Conservation (phyloP, 2,113 vertebrate genomes). For the Chroicocephalus ridibundus region DNA sequence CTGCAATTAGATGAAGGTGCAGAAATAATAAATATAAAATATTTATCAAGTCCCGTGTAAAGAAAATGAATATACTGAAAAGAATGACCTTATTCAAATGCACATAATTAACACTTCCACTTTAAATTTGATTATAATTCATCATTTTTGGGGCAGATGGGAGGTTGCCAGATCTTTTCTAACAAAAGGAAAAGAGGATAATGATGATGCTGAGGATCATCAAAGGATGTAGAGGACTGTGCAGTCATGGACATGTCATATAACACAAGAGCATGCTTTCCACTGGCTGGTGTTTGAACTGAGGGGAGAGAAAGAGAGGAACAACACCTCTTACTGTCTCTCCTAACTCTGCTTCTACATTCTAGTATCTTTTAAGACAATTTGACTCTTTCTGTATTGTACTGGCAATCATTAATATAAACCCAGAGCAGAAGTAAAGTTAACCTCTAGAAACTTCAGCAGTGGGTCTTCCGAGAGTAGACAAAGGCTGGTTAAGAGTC, state of each 20-base stretch:
- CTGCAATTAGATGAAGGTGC: background rate
- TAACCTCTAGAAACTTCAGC: background rate
- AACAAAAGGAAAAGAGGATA: background rate
- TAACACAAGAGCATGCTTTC: background rate
- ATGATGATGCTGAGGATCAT: background rate
- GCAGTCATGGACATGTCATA: background rate
- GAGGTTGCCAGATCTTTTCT: background rate
- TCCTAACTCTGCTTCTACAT: background rate
- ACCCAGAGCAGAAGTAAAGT: background rate
- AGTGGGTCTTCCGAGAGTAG: background rate
- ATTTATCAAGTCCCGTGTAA: background rate
- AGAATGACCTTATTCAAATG: background rate
- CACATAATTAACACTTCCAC: background rate
- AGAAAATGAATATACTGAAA: background rate
- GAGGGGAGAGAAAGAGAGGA: background rate
- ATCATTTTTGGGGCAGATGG: background rate
- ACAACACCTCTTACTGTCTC: background rate
- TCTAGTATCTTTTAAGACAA: background rate
- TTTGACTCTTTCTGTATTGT: background rate
- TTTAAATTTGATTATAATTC: background rate
- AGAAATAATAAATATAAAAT: constrained; percentile 32
- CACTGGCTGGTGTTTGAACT: background rate
- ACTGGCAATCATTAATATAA: background rate
- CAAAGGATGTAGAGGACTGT: background rate
- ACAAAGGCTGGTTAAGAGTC: background rate